A percentile compares a stretch with the other conserved stretches of the same genome.
Conservation (phyloP, 2,797 vertebrate species). For the Labeo calbasu region DNA sequence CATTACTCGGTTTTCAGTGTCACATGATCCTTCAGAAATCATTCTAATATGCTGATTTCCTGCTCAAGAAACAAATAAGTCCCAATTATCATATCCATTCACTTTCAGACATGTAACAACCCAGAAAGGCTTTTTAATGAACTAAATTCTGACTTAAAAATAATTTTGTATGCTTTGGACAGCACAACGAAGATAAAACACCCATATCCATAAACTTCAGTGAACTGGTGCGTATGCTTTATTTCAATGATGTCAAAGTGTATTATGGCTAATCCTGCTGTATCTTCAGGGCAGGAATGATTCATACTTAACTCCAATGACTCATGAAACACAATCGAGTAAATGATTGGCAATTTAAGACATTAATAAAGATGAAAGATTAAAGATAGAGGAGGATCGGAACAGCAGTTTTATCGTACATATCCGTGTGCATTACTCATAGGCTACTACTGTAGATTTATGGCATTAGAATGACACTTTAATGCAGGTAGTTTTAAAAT, state of each 20-base stretch:
- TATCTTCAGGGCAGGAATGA: neutral
- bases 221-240: neutral
- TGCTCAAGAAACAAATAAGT: neutral
- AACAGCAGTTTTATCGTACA: neutral
- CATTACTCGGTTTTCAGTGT: neutral
- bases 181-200: neutral
- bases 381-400: neutral
- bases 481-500: neutral
- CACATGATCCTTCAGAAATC: neutral
- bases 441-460: neutral
- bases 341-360: neutral
- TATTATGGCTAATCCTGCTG: constrained; percentile 10
- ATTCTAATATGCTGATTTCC: neutral
- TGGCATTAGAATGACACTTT: neutral
- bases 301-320: neutral
- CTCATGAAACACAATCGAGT: neutral
- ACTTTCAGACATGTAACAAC: neutral
- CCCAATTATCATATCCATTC: neutral
- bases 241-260: neutral
- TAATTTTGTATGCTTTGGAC: neutral
- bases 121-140: neutral
- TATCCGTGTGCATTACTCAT: neutral
- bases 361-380: neutral
- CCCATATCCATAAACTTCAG: neutral
- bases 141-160: neutral